phyloP scores from a whole-genome alignment of 2,113 vertebrate genomes.

The Dicaeum eximium region DNA sequence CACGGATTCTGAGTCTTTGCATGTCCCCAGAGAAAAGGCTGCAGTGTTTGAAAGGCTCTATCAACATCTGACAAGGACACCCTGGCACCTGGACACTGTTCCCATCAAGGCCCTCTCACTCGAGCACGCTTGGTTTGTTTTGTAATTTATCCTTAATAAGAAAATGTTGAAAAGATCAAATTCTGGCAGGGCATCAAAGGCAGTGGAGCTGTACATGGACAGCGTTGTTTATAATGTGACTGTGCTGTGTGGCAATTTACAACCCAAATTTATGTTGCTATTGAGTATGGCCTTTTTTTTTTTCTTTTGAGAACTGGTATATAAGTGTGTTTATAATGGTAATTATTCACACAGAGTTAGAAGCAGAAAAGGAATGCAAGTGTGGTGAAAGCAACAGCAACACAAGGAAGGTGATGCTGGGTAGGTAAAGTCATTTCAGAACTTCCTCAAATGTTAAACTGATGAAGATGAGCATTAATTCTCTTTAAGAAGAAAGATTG shows the following conservation, averaged over 20 bases:
- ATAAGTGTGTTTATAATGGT: neutral
- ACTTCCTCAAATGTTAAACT: neutral
- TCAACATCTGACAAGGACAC: neutral
- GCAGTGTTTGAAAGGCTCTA: neutral
- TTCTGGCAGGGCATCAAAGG: neutral
- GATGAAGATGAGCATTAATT: neutral
- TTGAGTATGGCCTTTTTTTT: neutral
- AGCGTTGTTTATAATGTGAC: fast-evolving
- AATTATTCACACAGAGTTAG: neutral
- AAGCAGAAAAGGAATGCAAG: neutral
- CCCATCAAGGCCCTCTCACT: neutral
- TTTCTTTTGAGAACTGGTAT: neutral
- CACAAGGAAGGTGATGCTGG: neutral
- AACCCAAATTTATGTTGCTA: neutral
- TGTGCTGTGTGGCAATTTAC: neutral
- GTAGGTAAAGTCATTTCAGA: neutral
- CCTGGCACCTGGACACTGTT: neutral
- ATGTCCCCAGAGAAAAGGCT: neutral
- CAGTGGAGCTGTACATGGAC: neutral
- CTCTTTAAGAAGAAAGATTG: neutral
- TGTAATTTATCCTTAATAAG: neutral
- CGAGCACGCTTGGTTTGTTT: neutral
- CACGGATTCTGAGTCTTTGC: fast-evolving
- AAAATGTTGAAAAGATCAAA: neutral
- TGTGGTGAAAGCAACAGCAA: neutral